phyloP scores from a whole-genome alignment of 2,888 invertebrate species.

The Plemyria rubiginata region DNA sequence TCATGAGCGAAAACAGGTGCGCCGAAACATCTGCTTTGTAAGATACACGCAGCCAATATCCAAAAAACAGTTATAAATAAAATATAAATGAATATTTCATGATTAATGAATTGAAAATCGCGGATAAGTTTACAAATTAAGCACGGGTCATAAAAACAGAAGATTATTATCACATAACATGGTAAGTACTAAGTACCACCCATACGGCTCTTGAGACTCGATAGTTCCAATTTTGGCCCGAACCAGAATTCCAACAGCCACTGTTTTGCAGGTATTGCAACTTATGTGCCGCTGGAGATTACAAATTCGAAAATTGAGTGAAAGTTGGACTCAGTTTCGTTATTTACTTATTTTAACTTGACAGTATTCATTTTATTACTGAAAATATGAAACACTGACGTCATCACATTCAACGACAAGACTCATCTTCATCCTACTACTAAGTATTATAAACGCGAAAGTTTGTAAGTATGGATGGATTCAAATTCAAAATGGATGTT shows the following conservation, averaged over 20 bases:
- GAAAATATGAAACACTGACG: too few species aligned
- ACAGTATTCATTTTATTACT: too few species aligned
- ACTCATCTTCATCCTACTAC: too few species aligned
- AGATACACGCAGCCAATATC: slow-evolving; percentile 1
- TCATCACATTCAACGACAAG: too few species aligned
- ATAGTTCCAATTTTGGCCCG: slow-evolving; percentile 13
- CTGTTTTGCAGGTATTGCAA: slow-evolving; percentile 8
- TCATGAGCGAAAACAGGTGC: slow-evolving; percentile 12
- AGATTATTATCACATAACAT: slow-evolving; percentile 4
- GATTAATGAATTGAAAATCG: not conserved
- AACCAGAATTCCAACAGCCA: slow-evolving; percentile 18
- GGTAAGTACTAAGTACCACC: not conserved
- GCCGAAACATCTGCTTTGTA: slow-evolving; percentile 23
- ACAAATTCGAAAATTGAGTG: slow-evolving; percentile 21
- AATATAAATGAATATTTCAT: not conserved
- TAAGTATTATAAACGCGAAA: too few species aligned
- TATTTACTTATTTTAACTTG: too few species aligned
- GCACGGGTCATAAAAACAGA: not conserved
- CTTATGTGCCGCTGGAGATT: slow-evolving; percentile 2
- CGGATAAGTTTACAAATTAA: too few species aligned
- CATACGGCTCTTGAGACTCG: not conserved
- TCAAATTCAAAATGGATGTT: too few species aligned
- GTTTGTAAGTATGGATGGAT: too few species aligned
- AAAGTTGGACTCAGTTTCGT: slow-evolving; percentile 15
- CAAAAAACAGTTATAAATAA: not conserved